phyloP scores from a whole-genome alignment of 2,797 vertebrate genomes.

The Argentina silus region DNA sequence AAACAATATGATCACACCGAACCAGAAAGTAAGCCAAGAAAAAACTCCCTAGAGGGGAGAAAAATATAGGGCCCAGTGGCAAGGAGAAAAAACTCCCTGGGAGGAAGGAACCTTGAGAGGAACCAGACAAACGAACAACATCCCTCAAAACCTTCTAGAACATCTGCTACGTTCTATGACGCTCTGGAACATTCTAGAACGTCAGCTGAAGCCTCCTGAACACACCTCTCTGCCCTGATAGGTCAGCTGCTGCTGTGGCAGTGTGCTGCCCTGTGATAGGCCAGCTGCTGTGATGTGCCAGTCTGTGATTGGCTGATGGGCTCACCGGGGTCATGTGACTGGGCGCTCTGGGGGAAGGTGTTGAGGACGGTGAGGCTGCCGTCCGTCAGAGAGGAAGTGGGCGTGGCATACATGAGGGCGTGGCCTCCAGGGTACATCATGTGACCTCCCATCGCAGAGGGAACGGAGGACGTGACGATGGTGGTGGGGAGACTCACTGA shows the following conservation, averaged over 20 bases:
- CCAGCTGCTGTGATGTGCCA: not conserved
- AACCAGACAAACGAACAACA: no score
- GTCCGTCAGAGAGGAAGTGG: conserved; percentile 83
- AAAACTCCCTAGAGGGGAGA: no score
- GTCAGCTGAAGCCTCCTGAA: no score
- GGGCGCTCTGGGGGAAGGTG: conserved; percentile 85
- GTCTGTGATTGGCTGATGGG: not conserved
- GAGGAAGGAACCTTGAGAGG: no score
- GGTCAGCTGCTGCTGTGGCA: no score
- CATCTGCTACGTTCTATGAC: no score
- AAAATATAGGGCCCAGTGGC: no score
- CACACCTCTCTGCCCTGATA: not conserved
- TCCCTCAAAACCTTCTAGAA: no score
- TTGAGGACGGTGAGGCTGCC: conserved; percentile 90
- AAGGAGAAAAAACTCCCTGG: no score
- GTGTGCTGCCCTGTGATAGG: not conserved
- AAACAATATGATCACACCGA: no score
- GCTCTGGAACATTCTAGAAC: no score
- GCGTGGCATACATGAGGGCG: conserved; percentile 88
- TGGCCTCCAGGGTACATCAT: conserved; percentile 94
- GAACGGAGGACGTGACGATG: conserved; percentile 86
- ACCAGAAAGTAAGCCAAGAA: no score
- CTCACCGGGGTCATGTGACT: conserved; percentile 89
- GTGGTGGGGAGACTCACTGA: conserved; percentile 85
- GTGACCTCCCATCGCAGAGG: conserved; percentile 88